These are phyloP conservation scores for Lasioglossum marginatum DNA, from an alignment of 2,888 invertebrate species.

Conservation along the genomic window DNA sequence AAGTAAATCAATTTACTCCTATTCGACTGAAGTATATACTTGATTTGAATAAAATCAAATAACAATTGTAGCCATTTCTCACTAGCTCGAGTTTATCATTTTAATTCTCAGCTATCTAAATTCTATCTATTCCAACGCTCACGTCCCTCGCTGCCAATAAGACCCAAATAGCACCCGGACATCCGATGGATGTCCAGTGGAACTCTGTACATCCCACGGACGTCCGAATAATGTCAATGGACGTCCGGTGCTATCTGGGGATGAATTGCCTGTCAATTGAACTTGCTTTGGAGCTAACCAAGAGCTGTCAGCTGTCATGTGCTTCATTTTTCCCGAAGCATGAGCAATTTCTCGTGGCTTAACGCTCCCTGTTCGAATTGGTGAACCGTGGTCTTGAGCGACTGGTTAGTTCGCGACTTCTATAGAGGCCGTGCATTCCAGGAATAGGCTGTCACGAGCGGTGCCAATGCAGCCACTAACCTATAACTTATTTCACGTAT, in stretches of 20 bases:
- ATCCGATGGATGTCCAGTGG: no score
- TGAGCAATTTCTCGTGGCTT: not conserved
- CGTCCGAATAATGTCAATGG: no score
- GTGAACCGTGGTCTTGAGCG: constrained; percentile 62
- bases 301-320: not conserved
- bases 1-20: not conserved
- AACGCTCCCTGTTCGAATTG: constrained; percentile 1
- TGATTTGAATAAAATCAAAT: not conserved
- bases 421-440: constrained; percentile 79
- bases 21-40: not conserved
- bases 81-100: not conserved
- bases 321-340: not conserved
- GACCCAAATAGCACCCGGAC: no score
- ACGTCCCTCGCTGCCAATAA: not conserved
- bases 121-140: not conserved
- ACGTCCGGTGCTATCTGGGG: no score
- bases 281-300: not conserved
- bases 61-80: not conserved
- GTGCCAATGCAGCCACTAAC: constrained; percentile 85
- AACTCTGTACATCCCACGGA: no score
- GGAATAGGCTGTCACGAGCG: constrained; percentile 84
- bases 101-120: not conserved
- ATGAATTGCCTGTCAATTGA: not conserved
- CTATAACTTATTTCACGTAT: constrained; percentile 85
- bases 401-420: constrained; percentile 69